Base-by-base conservation (phyloP, 2,888 invertebrate species). In the Brachypterus glaber region DNA sequence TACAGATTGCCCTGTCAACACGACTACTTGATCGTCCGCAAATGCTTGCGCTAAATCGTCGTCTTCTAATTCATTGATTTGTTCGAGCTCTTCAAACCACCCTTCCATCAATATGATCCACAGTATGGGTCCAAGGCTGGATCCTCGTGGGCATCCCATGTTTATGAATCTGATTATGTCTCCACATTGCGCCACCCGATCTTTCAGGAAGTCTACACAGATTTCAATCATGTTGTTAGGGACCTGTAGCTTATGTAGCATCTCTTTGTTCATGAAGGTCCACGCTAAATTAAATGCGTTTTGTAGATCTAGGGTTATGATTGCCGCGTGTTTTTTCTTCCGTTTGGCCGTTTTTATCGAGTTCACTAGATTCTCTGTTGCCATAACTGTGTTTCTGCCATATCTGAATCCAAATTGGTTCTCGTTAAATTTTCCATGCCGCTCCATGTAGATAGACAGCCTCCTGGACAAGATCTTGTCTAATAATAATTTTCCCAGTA, bases 381-480 rank as follows among this genome's bases (percentile, higher is more conserved):
- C 55, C 26, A 53, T 53, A 4, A 51, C 30, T 0, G 57, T 53
- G 4, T 50, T 39, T 33, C 37, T 43, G 0, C 54, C 52, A 18
- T 46, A 48, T 2, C 55, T 33, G 33, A 58, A 49, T 0, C 49
- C 47, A 37, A 29, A 47, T 24, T 47, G 46, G 1, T 41, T 33
- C 1, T 46, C 44, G 13, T 24, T 40, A 14, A 53, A 35, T 16
- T 35, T 38, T 3, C 46, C 48, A 13, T 33, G 39, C 2, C 44
- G 47, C 21, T 42, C 45, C 2, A 52, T 21, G 15, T 41, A 39
- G 29, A 41, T 30, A 5, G 35, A 21, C 16, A 59, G 30, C 34
- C 55, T 46, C 9, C 31, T 36, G 25, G 44, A 45, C 16, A 55
- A 33, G 11, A 57, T 5, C 30, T 46, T 49, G 39, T 58, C 57